These are phyloP conservation scores for Pseudomugil tenellus DNA, from an alignment of 2,797 vertebrate species.

Conservation along the genomic window DNA sequence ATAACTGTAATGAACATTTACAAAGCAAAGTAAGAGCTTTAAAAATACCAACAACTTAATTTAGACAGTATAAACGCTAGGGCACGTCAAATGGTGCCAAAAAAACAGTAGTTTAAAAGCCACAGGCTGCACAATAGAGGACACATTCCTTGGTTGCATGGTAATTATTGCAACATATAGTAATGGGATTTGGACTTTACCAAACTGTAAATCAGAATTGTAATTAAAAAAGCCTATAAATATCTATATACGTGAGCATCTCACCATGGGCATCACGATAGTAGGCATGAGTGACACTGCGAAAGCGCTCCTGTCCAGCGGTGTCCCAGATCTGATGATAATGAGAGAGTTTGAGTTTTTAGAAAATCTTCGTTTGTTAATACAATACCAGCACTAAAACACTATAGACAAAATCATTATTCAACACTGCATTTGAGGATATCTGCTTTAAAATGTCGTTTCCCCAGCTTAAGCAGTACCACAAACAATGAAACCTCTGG, in stretches of 20 bases:
- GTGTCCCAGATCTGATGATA: slow-evolving; percentile 91
- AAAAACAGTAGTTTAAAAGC: slow-evolving; percentile 67
- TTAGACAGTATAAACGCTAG: neutral
- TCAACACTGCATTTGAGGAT: neutral
- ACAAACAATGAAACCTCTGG: neutral
- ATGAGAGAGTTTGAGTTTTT: slow-evolving; percentile 28
- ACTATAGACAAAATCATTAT: neutral
- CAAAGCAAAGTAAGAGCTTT: slow-evolving; percentile 7
- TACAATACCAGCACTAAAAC: neutral
- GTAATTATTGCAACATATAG: neutral
- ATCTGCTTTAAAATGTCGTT: neutral
- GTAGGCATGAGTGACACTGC: slow-evolving; percentile 91
- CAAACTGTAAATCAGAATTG: neutral
- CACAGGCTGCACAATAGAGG: slow-evolving; percentile 74
- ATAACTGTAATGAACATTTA: slow-evolving; percentile 2
- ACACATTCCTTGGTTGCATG: neutral
- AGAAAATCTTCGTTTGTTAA: neutral
- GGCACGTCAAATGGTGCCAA: neutral
- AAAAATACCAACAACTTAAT: slow-evolving; percentile 3
- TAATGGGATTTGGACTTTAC: neutral
- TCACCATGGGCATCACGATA: slow-evolving; percentile 91
- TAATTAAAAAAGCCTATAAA: slow-evolving; percentile 1
- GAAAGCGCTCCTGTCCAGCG: slow-evolving; percentile 89
- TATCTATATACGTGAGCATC: slow-evolving; percentile 28
- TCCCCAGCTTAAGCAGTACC: neutral